These are phyloP conservation scores for Coturnix japonica DNA, from an alignment of 2,113 vertebrate genomes.

Conservation along the genomic window DNA sequence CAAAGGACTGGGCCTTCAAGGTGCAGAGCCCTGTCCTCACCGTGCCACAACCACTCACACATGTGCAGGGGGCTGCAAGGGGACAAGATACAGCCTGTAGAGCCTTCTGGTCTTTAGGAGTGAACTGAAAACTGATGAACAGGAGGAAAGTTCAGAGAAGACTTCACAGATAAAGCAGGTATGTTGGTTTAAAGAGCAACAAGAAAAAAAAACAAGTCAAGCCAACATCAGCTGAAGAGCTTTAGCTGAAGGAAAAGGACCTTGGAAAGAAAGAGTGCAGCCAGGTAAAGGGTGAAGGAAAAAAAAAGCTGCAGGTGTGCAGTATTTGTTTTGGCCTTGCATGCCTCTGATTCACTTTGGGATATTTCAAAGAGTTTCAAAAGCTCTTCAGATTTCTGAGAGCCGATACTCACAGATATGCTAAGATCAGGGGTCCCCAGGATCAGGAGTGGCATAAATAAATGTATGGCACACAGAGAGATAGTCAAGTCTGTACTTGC, in stretches of 20 bases:
- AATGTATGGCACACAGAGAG: neutral
- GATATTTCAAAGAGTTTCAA: neutral
- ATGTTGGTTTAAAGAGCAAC: neutral
- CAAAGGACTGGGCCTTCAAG: neutral
- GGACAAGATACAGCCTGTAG: neutral
- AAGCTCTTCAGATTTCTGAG: slow-evolving; percentile 10
- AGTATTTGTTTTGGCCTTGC: slow-evolving; percentile 6
- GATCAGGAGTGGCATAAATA: neutral
- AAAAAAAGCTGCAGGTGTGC: neutral
- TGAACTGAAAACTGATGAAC: neutral
- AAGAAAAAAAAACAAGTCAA: neutral
- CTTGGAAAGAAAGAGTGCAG: neutral
- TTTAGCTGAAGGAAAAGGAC: neutral
- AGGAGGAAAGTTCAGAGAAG: neutral
- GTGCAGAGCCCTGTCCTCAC: neutral
- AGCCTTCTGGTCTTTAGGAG: neutral
- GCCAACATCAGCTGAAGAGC: neutral
- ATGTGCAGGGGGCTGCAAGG: neutral
- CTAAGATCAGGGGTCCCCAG: neutral
- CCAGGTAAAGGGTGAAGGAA: neutral
- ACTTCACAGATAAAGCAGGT: neutral
- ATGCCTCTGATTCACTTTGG: neutral
- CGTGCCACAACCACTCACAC: neutral
- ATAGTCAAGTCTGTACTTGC: neutral
- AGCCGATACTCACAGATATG: neutral